Base-by-base conservation (phyloP, 2,797 vertebrate species). In the Acrossocheilus fasciatus region DNA sequence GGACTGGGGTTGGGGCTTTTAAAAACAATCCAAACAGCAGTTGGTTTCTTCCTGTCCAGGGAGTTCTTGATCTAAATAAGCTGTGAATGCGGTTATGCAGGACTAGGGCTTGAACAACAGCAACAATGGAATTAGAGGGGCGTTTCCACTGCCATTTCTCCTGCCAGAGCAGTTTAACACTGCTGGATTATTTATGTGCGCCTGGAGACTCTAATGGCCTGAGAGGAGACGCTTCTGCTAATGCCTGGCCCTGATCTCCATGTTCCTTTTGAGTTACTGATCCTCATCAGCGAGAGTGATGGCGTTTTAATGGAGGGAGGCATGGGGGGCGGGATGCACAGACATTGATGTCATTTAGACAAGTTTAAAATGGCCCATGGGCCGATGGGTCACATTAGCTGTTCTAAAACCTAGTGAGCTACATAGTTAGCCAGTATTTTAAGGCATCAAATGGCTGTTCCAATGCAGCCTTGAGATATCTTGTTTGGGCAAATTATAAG, bases 121-220 rank as follows among this genome's bases (percentile, higher is more conserved):
- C 64, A 77, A 70, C 76, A 79, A 45, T 59, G 20, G 50, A 79
- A 69, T 79, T 45, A n/a, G 39, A 68, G 18, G 64, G n/a, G 66
- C 47, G 34, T 85, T 85, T 78, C 83, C 17, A 45, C 50, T 23
- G 75, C 64, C 45, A 57, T 85, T 54, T 70, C 64, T 54, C 34
- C 76, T 59, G 64, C 26, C 26, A 34, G 47, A 80, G 57, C 86
- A 73, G 54, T 73, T 86, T 59, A 85, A 78, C 82, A 82, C 64
- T 39, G 73, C 64, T 52, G 72, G 72, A 62, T 85, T 85, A 84
- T 84, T 78, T 85, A 89, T 77, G 85, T 39, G 88, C n/a, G 43
- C 57, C 73, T 82, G 85, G 78, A 78, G 74, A 84, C 83, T 57
- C 82, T 89, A 82, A 89, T 79, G 74, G 78, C 57, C 59, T 64